Percentiles rank a stretch among this genome's conserved stretches.
Conservation (phyloP, 2,888 invertebrate species). For the Tortrix viridana region DNA sequence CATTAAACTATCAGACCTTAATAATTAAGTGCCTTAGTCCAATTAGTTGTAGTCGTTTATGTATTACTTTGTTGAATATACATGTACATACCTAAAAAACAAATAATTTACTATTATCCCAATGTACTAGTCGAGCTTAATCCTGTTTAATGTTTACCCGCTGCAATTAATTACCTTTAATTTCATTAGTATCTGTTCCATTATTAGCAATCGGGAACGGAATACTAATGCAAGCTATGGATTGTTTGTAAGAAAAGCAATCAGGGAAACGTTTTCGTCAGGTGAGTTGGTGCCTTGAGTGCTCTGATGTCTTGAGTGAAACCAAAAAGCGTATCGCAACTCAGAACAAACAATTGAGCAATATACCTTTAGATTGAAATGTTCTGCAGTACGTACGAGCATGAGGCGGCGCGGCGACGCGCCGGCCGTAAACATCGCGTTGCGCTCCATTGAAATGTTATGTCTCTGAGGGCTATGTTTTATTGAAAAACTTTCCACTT, state of each 20-base stretch:
- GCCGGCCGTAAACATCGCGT: constrained; percentile 70
- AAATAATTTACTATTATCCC: background rate
- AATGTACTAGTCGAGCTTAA: constrained; percentile 21
- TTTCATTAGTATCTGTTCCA: constrained; percentile 34
- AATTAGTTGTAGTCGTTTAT: no score
- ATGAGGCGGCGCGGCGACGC: constrained; percentile 52
- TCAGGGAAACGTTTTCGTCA: constrained; percentile 10
- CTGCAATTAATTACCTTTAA: constrained; percentile 29
- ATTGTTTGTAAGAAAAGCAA: constrained; percentile 14
- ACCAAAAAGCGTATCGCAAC: constrained; percentile 11
- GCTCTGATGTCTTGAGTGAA: constrained; percentile 10
- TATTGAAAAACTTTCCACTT: constrained; percentile 79
- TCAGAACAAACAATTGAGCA: constrained; percentile 61
- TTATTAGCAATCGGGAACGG: constrained; percentile 28
- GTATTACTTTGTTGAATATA: no score
- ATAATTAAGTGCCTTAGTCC: no score
- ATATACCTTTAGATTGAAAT: constrained; percentile 71
- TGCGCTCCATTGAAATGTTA: constrained; percentile 75
- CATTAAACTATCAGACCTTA: no score
- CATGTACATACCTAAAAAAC: no score
- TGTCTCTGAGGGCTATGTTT: constrained; percentile 77
- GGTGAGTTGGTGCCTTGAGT: constrained; percentile 9
- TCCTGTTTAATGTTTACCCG: constrained; percentile 24
- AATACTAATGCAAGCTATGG: constrained; percentile 27
- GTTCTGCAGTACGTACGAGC: constrained; percentile 58